phyloP scores from a whole-genome alignment of 2,888 invertebrate species.

The Ramazzottius varieornatus region DNA sequence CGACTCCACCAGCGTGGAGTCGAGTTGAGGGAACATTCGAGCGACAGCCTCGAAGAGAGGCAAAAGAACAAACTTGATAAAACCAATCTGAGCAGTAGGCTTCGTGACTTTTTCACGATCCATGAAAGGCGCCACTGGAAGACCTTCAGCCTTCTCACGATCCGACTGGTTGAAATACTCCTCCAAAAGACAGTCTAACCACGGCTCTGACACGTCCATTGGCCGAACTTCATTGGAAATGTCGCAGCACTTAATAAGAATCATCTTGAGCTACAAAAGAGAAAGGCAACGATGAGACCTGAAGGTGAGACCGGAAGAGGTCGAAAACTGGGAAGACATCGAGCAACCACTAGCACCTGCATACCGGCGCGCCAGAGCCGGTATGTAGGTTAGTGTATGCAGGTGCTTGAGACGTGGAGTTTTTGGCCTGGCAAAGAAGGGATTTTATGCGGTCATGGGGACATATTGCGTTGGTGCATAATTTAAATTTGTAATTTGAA shows the following conservation, averaged over 20 bases:
- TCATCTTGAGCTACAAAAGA: slow-evolving; percentile 21
- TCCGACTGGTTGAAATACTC: slow-evolving; percentile 26
- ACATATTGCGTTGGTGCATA: too few species aligned
- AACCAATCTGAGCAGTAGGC: slow-evolving; percentile 23
- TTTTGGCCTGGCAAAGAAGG: too few species aligned
- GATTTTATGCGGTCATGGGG: too few species aligned
- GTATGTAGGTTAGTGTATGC: too few species aligned
- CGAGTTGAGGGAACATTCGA: slow-evolving; percentile 18
- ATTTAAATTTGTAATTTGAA: too few species aligned
- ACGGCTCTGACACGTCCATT: slow-evolving; percentile 23
- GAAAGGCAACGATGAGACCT: too few species aligned
- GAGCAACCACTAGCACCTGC: too few species aligned
- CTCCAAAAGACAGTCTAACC: slow-evolving; percentile 24
- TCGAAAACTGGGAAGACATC: too few species aligned
- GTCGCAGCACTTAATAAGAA: slow-evolving; percentile 25
- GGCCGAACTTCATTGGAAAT: slow-evolving; percentile 25
- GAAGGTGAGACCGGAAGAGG: too few species aligned
- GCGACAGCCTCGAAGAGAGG: slow-evolving; percentile 23
- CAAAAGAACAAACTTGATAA: slow-evolving; percentile 24
- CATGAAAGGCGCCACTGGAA: slow-evolving; percentile 26
- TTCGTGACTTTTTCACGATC: slow-evolving; percentile 25
- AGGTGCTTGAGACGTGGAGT: too few species aligned
- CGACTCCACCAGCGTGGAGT: slow-evolving; percentile 19
- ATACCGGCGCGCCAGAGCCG: too few species aligned
- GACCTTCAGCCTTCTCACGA: slow-evolving; percentile 22